Evolutionary conservation across 2,888 invertebrate genomes (phyloP), one percentile per base, ranked within the genome.

Genomic region (Hypolimnas misippus): DNA sequence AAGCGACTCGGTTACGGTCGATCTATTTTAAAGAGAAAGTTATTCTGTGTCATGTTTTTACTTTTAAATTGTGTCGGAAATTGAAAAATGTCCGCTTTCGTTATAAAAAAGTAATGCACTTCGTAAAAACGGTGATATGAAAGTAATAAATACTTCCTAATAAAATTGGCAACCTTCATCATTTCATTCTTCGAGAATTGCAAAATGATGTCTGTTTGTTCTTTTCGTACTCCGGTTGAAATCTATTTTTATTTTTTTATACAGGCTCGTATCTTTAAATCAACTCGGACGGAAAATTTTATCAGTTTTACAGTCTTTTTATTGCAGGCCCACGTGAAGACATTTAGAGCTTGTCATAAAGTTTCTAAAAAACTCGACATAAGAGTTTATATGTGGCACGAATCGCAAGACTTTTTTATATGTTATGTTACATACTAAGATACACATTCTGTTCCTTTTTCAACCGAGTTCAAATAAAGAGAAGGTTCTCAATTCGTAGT

Each of bases 1-100:
- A 19, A 60, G 25, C 46, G 29, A 29, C 60, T 54, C 29, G 35
- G 53, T 60, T 60, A 49, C 53, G 46, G 52, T 38, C 57, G 52
- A 51, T 65, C 57, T 57, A 55, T 62, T 62, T 56, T 44, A 40
- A 54, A 62, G 57, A 62, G 65, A 65, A 65, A 62, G 57, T 65
- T 38, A 42, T 62, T 53, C 25, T 35, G 16, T 44, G 52, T 52
- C 33, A 53, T 29, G 42, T 57, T 54, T 54, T 62, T 57, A 57
- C 49, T 54, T 62, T 61, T 61, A 52, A 52, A 40, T 57, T 64
- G 19, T 38, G 25, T 29, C 44, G 54, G 35, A 55, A 62, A 57
- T 50, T 5, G 33, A 60, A 35, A 54, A 53, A 33, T 44, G 35
- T 25, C 25, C 33, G 17, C 31, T 33, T 51, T 59, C 12, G 21